phyloP scores from a whole-genome alignment of 2,797 vertebrate genomes.

The Eutrigla gurnardus region DNA sequence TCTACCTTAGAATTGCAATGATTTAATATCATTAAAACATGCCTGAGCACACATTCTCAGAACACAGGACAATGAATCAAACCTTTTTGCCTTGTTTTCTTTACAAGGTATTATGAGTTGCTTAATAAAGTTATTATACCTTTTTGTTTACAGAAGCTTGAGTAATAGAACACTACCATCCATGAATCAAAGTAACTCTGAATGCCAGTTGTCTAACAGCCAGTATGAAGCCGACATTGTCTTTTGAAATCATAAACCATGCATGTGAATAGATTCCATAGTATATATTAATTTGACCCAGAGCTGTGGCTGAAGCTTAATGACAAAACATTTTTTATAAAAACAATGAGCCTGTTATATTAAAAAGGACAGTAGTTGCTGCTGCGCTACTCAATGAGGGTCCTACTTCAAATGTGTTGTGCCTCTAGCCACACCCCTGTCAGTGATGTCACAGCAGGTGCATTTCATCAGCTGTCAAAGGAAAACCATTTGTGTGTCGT shows the following conservation, averaged over 20 bases:
- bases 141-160: slow-evolving; percentile 34
- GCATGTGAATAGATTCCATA: slow-evolving; percentile 21
- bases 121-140: too few relatives aligned
- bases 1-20: slow-evolving; percentile 18
- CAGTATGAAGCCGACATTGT: slow-evolving; percentile 8
- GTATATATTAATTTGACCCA: not conserved
- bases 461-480: slow-evolving; percentile 38
- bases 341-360: slow-evolving; percentile 3
- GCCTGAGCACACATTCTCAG: slow-evolving; percentile 21
- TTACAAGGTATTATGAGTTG: slow-evolving; percentile 22
- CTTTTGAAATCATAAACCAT: slow-evolving; percentile 27
- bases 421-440: not conserved
- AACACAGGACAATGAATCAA: slow-evolving; percentile 40
- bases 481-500: slow-evolving; percentile 30
- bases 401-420: not conserved
- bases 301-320: not conserved
- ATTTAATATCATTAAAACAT: slow-evolving; percentile 26
- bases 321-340: not conserved
- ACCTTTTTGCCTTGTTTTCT: slow-evolving; percentile 22
- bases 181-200: slow-evolving; percentile 19
- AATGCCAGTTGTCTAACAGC: slow-evolving; percentile 14
- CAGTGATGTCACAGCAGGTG: slow-evolving; percentile 34
- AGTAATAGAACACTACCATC: slow-evolving; percentile 24
- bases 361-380: not conserved
- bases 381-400: not conserved